Base-by-base conservation (phyloP, 2,113 vertebrate genomes). In the Coryphaenoides rupestris region DNA sequence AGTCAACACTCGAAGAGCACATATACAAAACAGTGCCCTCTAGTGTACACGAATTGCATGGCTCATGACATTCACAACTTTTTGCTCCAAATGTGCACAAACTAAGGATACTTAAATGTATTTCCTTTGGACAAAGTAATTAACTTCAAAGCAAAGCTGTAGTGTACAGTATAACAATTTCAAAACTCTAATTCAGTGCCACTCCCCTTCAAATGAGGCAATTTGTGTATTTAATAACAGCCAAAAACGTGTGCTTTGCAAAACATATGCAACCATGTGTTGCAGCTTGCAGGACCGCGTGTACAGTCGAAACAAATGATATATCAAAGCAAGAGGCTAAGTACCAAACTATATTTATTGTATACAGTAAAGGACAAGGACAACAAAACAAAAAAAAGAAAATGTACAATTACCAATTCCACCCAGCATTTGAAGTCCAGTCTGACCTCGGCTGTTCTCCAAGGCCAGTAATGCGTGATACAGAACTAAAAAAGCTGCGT, bases 311-410 rank as follows among this genome's bases (percentile, higher is more conserved):
- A 64, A 46, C 66, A 33, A 75, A 66, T 2, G 57, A 57, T 5
- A 40, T 23, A 74, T 16, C 61, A 66, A 46, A 60, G 60, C 69
- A 77, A 67, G 56, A 77, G 58, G 57, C 81, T 65, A 80, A 78
- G 82, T 86, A 90, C 78, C 88, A 86, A 86, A 89, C 88, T 89
- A 89, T 85, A 88, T 92, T 91, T 90, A 90, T 91, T 91, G 91
- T 79, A 68, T 87, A 87, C 84, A 87, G 66, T n/a, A n/a, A n/a
- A n/a, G n/a, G n/a, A n/a, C n/a, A n/a, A n/a, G n/a, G n/a, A n/a
- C n/a, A n/a, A n/a, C n/a, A n/a, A n/a, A n/a, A n/a, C n/a, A n/a
- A n/a, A n/a, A n/a, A n/a, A n/a, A n/a, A n/a, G n/a, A n/a, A n/a
- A n/a, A n/a, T n/a, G n/a, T 82, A 83, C 73, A 81, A 74, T 58